phyloP scores from a whole-genome alignment of 2,113 vertebrate species.

The Myocastor coypus region DNA sequence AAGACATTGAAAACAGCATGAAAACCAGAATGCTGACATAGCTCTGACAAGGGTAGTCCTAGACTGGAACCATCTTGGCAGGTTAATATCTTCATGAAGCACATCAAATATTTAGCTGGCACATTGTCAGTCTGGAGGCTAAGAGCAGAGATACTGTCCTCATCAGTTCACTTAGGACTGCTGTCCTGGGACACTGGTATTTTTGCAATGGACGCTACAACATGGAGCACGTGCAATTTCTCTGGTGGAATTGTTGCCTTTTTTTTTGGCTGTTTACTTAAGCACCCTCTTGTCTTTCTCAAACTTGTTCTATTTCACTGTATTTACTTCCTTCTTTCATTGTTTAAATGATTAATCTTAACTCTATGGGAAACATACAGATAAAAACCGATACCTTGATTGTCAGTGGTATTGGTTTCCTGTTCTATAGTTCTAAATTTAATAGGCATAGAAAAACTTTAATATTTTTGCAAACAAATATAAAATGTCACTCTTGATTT shows the following conservation, averaged over 20 bases:
- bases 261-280: neutral
- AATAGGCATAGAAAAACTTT: no score
- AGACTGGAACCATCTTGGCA: neutral
- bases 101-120: neutral
- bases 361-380: neutral
- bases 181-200: neutral
- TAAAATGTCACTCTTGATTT: neutral
- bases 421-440: no score
- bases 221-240: neutral
- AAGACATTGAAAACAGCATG: neutral
- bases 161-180: neutral
- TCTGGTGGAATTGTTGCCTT: neutral
- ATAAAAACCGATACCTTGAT: neutral
- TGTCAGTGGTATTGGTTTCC: no score
- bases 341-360: neutral
- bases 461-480: no score
- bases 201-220: rapidly evolving
- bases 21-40: neutral
- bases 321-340: neutral
- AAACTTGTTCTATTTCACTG: neutral
- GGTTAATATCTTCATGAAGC: neutral
- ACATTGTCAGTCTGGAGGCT: neutral
- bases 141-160: neutral
- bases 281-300: neutral
- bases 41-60: no score